Evolutionary conservation across 2,113 vertebrate genomes (phyloP).

Genomic region (Pomatorhinus ruficollis): DNA sequence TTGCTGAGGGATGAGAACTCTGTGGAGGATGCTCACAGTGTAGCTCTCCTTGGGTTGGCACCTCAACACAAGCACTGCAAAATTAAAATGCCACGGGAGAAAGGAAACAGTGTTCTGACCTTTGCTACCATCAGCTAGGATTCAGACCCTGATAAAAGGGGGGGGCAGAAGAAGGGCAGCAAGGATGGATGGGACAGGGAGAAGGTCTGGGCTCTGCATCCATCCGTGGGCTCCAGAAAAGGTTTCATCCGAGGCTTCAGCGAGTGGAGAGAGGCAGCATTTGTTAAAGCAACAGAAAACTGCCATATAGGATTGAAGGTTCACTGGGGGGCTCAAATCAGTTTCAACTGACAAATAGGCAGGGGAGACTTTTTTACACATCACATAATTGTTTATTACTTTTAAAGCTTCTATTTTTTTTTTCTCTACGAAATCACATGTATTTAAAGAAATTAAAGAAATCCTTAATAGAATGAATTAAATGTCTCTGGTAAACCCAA

Average conservation of each 20-base stretch:
- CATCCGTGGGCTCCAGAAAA: neutral
- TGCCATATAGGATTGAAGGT: neutral
- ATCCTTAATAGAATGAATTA: neutral
- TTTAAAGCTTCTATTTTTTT: neutral
- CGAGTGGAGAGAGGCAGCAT: accelerated
- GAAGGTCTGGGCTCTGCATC: neutral
- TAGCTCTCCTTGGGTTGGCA: neutral
- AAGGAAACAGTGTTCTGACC: neutral
- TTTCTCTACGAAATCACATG: neutral
- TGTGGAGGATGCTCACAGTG: neutral
- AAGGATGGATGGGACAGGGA: neutral
- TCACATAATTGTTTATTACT: neutral
- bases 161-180: neutral
- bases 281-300: neutral
- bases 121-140: neutral
- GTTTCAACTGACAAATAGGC: neutral
- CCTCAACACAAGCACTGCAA: accelerated
- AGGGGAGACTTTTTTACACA: neutral
- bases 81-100: neutral
- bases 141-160: neutral
- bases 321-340: neutral
- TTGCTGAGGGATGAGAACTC: neutral
- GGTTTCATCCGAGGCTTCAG: neutral
- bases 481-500: neutral
- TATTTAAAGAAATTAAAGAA: neutral